Conservation (phyloP, 2,113 vertebrate genomes). For the Psephotus haematonotus region DNA sequence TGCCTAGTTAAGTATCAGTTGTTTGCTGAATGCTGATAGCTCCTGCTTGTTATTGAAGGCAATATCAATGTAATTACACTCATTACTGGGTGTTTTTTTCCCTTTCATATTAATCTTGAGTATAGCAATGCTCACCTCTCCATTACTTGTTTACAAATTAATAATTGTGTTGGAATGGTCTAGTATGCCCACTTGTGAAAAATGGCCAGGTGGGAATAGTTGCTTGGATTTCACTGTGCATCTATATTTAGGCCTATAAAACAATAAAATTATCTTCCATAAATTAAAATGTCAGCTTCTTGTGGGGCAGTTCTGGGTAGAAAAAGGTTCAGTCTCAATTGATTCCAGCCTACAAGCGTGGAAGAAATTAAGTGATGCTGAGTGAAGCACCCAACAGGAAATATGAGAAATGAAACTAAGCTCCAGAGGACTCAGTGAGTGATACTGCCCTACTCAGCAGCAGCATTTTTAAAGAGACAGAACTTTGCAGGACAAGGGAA, state of each 20-base stretch:
- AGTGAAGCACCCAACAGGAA: not conserved
- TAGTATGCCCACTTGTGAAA: accelerated
- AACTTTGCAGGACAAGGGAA: not conserved
- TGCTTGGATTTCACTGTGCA: not conserved
- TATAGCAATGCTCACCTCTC: not conserved
- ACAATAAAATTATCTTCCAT: not conserved
- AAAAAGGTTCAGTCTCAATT: not conserved
- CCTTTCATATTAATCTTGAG: not conserved
- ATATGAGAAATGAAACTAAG: not conserved
- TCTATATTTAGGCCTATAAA: not conserved
- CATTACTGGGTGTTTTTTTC: not conserved
- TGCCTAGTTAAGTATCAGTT: not conserved
- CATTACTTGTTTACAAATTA: not conserved
- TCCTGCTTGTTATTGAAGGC: not conserved
- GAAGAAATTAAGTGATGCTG: not conserved
- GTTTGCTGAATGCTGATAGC: not conserved
- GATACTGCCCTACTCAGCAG: not conserved
- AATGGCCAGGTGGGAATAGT: not conserved
- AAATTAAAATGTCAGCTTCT: not conserved
- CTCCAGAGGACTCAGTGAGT: not conserved
- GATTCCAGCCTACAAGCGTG: not conserved
- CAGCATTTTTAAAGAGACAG: not conserved
- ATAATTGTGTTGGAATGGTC: not conserved
- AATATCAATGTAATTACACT: not conserved
- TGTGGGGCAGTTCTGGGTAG: not conserved